Evolutionary conservation across 2,797 vertebrate species (phyloP), one percentile per base, ranked within the genome.

Genomic region (Limnodromus scolopaceus): DNA sequence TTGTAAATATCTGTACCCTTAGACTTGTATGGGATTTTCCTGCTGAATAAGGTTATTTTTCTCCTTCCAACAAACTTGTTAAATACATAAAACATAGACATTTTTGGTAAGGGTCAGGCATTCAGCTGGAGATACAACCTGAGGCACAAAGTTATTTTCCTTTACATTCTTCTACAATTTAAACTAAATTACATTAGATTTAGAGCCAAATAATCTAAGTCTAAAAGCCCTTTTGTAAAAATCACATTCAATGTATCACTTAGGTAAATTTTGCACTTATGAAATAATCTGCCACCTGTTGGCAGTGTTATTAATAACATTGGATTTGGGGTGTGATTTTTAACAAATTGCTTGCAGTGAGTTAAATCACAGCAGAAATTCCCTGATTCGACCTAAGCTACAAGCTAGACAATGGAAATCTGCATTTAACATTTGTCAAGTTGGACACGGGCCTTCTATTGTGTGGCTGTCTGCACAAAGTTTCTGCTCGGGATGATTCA

Each of bases 281-380:
- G 87, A 91, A 97, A 90, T 93, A 92, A 77, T 86, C 95, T 96
- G 93, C 96, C 96, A 97, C 94, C 95, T 97, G 95, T 92, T 58
- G n/a, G 87, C 93, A 92, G n/a, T 1, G 22, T 76, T 96, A 81
- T 84, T 97, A 97, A 97, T 79, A 97, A 95, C 84, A 74, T 89
- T 96, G 94, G 87, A 96, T 94, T 95, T 95, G 89, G 91, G 92
- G 81, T 96, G 88, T 93, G 93, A 93, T 95, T 96, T 96, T 96
- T 93, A 97, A 84, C 91, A 94, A 94, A 96, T 85, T 3, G 2
- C 69, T 96, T 95, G 65, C 90, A 94, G 87, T 22, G 94, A 97
- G 48, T 83, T 94, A 97, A 96, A 95, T 89, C 24, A 13, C 88
- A 84, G 79, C 43, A 89, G 71, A 89, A 94, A 93, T 96, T 97